These are phyloP conservation scores for Pseudoatta argentina DNA, from an alignment of 1,140 invertebrate species.

Conservation along the genomic window DNA sequence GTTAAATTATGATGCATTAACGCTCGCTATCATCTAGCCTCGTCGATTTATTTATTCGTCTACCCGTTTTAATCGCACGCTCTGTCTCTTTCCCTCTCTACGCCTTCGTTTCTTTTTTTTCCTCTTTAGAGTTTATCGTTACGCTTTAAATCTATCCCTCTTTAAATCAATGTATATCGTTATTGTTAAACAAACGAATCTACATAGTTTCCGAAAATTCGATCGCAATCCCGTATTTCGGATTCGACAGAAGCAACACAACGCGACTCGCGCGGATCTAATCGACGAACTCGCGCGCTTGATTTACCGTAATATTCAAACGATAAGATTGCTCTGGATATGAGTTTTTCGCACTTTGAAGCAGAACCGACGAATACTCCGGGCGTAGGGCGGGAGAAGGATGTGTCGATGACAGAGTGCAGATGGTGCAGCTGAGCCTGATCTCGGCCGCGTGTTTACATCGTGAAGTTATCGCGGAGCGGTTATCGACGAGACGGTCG, in stretches of 20 bases:
- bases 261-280: background rate
- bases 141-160: background rate
- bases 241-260: background rate
- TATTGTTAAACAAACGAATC: background rate
- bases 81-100: background rate
- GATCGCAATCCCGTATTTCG: background rate
- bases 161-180: background rate
- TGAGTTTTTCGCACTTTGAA: background rate
- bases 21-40: background rate
- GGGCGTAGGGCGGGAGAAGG: background rate
- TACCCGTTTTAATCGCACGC: background rate
- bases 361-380: background rate
- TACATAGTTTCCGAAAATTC: background rate
- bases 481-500: conserved; percentile 39
- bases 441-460: conserved; percentile 29
- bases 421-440: background rate
- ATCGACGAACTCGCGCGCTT: background rate
- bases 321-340: background rate
- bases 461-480: conserved; percentile 3
- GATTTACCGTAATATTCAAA: conserved; percentile 12
- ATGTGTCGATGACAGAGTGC: background rate
- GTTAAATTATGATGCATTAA: background rate
- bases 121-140: background rate
- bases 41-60: background rate
- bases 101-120: background rate